These are phyloP conservation scores for Hydrochoerus hydrochaeris DNA, from an alignment of 2,113 vertebrate genomes.

Conservation along the genomic window DNA sequence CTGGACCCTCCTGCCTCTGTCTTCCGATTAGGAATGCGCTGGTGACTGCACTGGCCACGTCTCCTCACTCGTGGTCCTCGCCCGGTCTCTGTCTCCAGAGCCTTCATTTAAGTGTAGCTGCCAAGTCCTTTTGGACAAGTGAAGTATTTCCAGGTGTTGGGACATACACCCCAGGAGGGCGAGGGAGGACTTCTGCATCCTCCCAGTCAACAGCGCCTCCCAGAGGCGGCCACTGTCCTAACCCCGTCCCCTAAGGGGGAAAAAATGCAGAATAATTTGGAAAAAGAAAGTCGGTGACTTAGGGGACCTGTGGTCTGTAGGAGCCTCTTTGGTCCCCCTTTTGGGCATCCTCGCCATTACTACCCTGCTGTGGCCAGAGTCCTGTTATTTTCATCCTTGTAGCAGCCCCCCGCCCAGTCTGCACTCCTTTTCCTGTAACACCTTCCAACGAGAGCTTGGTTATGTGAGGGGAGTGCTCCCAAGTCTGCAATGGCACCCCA, in stretches of 20 bases:
- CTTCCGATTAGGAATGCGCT: not conserved
- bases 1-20: not conserved
- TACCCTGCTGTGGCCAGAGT: not conserved
- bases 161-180: not conserved
- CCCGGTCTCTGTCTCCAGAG: not conserved
- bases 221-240: not conserved
- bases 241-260: not conserved
- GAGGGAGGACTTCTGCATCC: not conserved
- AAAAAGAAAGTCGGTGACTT: not conserved
- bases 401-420: not conserved
- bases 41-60: not conserved
- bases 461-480: not conserved
- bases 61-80: not conserved
- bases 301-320: not conserved
- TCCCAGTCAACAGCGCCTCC: not conserved
- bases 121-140: not conserved
- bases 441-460: not conserved
- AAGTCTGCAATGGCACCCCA: not conserved
- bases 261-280: not conserved
- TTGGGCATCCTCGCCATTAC: not conserved
- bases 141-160: not conserved
- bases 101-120: not conserved
- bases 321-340: not conserved
- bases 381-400: rapidly evolving
- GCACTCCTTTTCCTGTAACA: not conserved